Evolutionary conservation across 2,113 vertebrate species (phyloP), one percentile per base, ranked within the genome.

Genomic region (Pteronura brasiliensis): DNA sequence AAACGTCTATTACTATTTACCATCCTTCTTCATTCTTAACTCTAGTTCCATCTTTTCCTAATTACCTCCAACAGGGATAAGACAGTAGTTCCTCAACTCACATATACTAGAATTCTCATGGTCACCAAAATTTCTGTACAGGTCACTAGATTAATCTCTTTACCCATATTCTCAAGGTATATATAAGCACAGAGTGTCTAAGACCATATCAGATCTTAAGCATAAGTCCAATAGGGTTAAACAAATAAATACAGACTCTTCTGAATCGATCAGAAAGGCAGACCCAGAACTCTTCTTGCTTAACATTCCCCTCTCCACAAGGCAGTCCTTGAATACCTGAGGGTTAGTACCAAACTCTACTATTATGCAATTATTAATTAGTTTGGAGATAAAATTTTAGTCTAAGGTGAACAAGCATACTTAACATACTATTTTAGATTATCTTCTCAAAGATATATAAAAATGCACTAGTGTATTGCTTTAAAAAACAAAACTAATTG

Each of bases 1-100:
- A 79, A 89, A 74, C 57, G 0, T 95, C 34, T 88, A 49, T 96
- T 89, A 59, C 63, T 85, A 89, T 74, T 77, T 86, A 83, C 25
- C 34, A 80, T 63, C 55, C 49, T 90, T 93, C 47, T 79, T 57
- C 47, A 69, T 94, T 97, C 44, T 84, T 96, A 92, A 94, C 12
- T 81, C 39, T 39, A 69, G 44, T 27, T 88, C 25, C 52, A 94
- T 63, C 42, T 88, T 92, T 84, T 79, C 61, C 47, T 72, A 88
- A 87, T 74, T 88, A 71, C 80, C 39, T 83, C 23, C n/a, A 80
- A 55, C 18, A 88, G 10, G 57, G 49, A 84, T 49, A 79, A 74
- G 34, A 80, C 3, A 88, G 85, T 65, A 69, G 55, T 90, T 44
- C 52, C 36, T 90, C 29, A 71, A 90, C 31, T 84, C 61, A 72